Evolutionary conservation across 1,140 invertebrate genomes (phyloP).

Genomic region (Drosophila jambulina): DNA sequence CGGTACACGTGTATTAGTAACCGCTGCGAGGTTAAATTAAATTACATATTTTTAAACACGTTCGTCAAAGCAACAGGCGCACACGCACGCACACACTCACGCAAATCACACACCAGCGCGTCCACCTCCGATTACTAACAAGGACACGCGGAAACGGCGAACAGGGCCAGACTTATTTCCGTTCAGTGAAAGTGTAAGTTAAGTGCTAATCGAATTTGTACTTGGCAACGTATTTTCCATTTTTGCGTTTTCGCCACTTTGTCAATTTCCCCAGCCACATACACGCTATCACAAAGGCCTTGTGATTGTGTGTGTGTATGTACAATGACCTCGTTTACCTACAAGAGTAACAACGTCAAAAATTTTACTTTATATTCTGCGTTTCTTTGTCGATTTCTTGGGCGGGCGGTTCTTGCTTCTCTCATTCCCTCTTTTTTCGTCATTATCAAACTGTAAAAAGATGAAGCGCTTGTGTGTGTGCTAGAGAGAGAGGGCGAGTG

Average conservation of each 20-base stretch:
- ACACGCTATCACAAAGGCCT: constrained; percentile 9
- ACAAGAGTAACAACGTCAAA: constrained; percentile 62
- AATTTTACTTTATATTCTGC: constrained; percentile 70
- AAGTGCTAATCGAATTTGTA: constrained; percentile 25
- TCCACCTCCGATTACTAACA: constrained; percentile 30
- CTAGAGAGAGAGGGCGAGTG: constrained; percentile 12
- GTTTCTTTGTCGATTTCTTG: constrained; percentile 65
- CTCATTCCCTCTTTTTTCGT: constrained; percentile 60
- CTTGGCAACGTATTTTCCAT: constrained; percentile 15
- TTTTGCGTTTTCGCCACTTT: constrained; percentile 13
- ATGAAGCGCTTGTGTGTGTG: constrained; percentile 37
- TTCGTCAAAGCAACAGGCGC: constrained; percentile 43
- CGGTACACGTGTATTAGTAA: constrained; percentile 13
- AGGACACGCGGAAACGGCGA: constrained; percentile 59
- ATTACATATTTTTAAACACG: constrained; percentile 49
- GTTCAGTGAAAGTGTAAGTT: constrained; percentile 77
- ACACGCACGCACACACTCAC: constrained; percentile 21
- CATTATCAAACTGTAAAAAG: constrained; percentile 76
- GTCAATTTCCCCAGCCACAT: constrained; percentile 37
- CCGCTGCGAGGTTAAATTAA: constrained; percentile 62
- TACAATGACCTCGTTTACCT: constrained; percentile 71
- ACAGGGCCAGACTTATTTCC: constrained; percentile 49
- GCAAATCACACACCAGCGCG: neutral
- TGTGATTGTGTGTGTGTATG: constrained; percentile 28
- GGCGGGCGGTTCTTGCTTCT: constrained; percentile 38